A percentile compares a stretch with the other conserved stretches of the same genome.
phyloP scores from a whole-genome alignment of 1,140 invertebrate genomes.

The Triops longicaudatus region DNA sequence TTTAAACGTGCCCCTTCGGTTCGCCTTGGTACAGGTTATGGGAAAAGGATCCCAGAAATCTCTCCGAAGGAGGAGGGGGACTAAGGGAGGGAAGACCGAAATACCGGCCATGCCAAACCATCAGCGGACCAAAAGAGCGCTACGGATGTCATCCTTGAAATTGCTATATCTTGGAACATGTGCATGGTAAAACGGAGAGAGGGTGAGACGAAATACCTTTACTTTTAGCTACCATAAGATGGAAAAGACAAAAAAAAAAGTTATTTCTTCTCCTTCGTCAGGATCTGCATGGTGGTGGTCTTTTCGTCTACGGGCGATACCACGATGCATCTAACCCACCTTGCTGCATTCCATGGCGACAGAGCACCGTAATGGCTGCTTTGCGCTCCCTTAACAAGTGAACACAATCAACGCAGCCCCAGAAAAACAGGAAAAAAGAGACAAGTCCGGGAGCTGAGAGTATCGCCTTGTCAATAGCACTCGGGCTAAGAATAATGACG shows the following conservation, averaged over 20 bases:
- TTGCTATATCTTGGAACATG: not conserved
- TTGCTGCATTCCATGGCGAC: conserved; percentile 5
- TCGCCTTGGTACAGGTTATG: too few relatives aligned
- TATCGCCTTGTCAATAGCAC: conserved; percentile 14
- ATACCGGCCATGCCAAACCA: not conserved
- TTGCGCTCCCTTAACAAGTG: conserved; percentile 13
- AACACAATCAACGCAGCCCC: not conserved
- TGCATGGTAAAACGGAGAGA: not conserved
- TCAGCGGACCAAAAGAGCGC: not conserved
- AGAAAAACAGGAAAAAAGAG: not conserved
- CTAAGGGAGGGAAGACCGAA: not conserved
- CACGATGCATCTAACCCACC: conserved; percentile 10
- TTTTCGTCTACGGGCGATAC: not conserved
- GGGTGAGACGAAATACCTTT: not conserved
- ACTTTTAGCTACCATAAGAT: not conserved
- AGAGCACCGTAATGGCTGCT: not conserved
- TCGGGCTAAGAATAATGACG: not conserved
- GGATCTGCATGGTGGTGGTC: not conserved
- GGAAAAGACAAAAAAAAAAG: conserved; percentile 9
- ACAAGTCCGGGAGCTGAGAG: conserved; percentile 8
- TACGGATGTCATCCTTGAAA: not conserved
- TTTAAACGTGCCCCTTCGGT: too few relatives aligned
- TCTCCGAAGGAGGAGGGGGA: not conserved
- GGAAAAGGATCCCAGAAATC: too few relatives aligned
- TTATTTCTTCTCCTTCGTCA: not conserved